These are phyloP conservation scores for Onychomys arenicola DNA, from an alignment of 2,797 vertebrate genomes.

Conservation along the genomic window DNA sequence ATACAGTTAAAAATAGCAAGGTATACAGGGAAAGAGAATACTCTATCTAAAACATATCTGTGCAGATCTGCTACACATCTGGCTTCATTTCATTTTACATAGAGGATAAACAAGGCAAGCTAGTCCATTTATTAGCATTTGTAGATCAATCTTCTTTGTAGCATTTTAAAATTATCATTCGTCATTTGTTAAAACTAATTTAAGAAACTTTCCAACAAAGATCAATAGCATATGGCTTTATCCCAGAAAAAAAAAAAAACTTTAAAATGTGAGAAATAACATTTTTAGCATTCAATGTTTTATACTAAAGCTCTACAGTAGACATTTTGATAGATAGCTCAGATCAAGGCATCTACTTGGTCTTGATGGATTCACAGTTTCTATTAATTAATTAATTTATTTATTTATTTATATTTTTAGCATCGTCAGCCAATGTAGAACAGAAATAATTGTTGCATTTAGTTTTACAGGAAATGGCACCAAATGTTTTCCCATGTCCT, in stretches of 20 bases:
- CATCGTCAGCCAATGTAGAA: not conserved
- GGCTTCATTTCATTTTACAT: not conserved
- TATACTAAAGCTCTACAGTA: constrained; percentile 6
- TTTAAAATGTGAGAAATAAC: not conserved
- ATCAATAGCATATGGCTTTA: constrained; percentile 9
- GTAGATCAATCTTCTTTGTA: not conserved
- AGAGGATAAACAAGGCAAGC: not conserved
- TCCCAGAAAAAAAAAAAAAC: not conserved
- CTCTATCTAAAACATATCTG: not conserved
- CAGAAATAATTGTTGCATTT: not conserved
- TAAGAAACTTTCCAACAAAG: not conserved
- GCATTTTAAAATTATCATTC: constrained; percentile 33
- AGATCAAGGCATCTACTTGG: not conserved
- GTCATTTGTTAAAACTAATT: not conserved
- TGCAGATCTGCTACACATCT: not conserved
- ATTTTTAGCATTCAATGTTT: constrained; percentile 49
- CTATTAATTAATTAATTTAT: not conserved
- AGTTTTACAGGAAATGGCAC: not conserved
- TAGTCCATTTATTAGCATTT: not conserved
- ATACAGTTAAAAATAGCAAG: not conserved
- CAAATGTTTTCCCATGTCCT: not conserved
- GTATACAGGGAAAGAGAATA: not conserved
- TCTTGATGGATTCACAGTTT: not conserved
- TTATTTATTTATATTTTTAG: not conserved
- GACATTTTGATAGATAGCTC: constrained; percentile 43